These are phyloP conservation scores for Hucho hucho DNA, from an alignment of 2,113 vertebrate genomes.

Conservation along the genomic window DNA sequence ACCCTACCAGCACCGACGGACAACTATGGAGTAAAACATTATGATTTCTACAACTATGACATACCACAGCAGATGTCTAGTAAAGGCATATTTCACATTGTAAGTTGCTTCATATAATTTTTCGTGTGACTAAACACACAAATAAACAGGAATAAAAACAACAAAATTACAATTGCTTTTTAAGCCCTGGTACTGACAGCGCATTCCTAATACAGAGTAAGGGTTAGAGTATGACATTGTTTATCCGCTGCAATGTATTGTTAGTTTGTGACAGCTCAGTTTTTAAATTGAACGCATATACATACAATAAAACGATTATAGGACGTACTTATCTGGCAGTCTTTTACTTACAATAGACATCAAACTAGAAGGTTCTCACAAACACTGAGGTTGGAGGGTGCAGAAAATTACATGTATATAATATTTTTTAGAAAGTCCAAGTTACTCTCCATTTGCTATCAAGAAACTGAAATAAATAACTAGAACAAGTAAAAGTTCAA, in stretches of 20 bases:
- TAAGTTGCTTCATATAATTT: neutral
- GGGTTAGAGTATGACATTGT: neutral
- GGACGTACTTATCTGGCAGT: neutral
- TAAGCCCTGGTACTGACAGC: neutral
- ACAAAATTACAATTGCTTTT: neutral
- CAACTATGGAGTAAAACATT: neutral
- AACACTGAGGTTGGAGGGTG: neutral
- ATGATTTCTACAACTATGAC: constrained; percentile 7
- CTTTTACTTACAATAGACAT: neutral
- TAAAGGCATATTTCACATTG: constrained; percentile 2
- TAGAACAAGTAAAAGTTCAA: too few species aligned
- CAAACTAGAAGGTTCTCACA: neutral
- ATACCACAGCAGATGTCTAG: neutral
- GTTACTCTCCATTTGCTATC: too few species aligned
- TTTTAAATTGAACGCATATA: neutral
- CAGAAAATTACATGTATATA: neutral
- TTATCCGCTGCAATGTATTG: neutral
- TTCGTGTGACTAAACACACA: neutral
- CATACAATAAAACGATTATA: neutral
- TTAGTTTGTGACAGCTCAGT: neutral
- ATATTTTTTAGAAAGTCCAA: too few species aligned
- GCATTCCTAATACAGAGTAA: neutral
- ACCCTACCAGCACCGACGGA: neutral
- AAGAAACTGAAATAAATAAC: too few species aligned
- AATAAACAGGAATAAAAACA: too few species aligned